Percentiles rank a stretch among this genome's conserved stretches.
Conservation (phyloP, 2,797 vertebrate genomes). For the Anabacerthia variegaticeps region DNA sequence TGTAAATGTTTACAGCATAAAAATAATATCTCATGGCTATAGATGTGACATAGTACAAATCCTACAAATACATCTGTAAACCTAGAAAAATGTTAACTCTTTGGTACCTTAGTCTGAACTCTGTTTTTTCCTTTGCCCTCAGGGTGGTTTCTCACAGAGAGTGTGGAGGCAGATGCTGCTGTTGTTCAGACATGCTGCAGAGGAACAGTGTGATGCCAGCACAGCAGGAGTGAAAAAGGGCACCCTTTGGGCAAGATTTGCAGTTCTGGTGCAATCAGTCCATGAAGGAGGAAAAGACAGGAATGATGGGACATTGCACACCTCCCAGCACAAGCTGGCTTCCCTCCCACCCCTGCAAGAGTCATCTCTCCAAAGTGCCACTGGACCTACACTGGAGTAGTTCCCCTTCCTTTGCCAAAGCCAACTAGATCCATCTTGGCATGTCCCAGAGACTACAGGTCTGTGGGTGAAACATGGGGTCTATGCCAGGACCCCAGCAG, state of each 20-base stretch:
- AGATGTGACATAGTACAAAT: conserved; percentile 73
- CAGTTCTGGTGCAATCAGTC: neutral
- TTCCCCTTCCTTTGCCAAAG: neutral
- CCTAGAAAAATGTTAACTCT: conserved; percentile 76
- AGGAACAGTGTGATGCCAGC: neutral
- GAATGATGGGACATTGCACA: neutral
- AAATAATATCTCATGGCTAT: conserved; percentile 75
- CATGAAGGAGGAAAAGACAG: neutral
- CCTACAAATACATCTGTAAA: conserved; percentile 77
- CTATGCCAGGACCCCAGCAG: neutral
- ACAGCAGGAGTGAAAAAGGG: neutral
- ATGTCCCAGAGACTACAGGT: neutral
- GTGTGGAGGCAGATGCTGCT: neutral
- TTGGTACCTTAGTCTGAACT: conserved; percentile 75
- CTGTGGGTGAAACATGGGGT: neutral
- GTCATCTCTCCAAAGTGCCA: neutral
- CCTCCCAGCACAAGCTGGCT: neutral
- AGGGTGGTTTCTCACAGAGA: neutral
- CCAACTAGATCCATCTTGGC: neutral
- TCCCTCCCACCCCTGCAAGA: neutral
- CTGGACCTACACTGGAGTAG: neutral
- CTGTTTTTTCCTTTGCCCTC: neutral
- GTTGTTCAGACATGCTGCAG: neutral
- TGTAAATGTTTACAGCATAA: conserved; percentile 74
- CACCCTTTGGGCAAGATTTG: neutral